Base-by-base conservation (phyloP, 2,797 vertebrate species). In the Remorina albescens region DNA sequence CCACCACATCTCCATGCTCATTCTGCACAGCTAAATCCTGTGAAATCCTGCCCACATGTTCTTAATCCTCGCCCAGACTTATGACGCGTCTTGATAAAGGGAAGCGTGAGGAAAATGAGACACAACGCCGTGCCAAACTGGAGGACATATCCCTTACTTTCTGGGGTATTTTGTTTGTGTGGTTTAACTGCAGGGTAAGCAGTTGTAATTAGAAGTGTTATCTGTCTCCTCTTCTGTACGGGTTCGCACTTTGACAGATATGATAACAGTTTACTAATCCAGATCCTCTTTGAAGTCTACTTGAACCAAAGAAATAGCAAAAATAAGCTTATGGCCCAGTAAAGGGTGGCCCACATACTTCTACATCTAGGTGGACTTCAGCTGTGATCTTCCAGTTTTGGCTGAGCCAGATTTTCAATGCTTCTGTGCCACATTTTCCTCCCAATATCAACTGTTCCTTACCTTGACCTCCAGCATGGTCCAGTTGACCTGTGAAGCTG, bases 401-500 rank as follows among this genome's bases (percentile, higher is more conserved):
- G n/a, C n/a, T n/a, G n/a, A n/a, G n/a, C n/a, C n/a, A n/a, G n/a
- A n/a, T n/a, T n/a, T n/a, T n/a, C n/a, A n/a, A n/a, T n/a, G n/a
- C n/a, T n/a, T n/a, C n/a, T n/a, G n/a, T n/a, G 32, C 21, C 36
- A 19, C 21, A 25, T 60, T 60, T 23, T 1, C 2, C 16, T 34
- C 5, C 26, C 54, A 11, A 67, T 68, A 37, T 75, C 36, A 47
- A 50, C 26, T 39, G 39, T 44, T 74, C 32, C 86, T 91, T 82
- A 94, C 95, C 85, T 89, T 88, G 78, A 98, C 96, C 80, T 97
- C 97, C 76, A 99, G 93, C 69, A 92, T 93, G 68, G 94, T 94
- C 98, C 98, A 99, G 78, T 96, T 92, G 76, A 99, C 93, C 9
- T 95, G 87, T 0, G 96, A 96, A 37, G 91, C 88, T 1, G 96